Evolutionary conservation across 2,113 vertebrate species (phyloP), one percentile per base, ranked within the genome.

Genomic region (Atractosteus spatula): DNA sequence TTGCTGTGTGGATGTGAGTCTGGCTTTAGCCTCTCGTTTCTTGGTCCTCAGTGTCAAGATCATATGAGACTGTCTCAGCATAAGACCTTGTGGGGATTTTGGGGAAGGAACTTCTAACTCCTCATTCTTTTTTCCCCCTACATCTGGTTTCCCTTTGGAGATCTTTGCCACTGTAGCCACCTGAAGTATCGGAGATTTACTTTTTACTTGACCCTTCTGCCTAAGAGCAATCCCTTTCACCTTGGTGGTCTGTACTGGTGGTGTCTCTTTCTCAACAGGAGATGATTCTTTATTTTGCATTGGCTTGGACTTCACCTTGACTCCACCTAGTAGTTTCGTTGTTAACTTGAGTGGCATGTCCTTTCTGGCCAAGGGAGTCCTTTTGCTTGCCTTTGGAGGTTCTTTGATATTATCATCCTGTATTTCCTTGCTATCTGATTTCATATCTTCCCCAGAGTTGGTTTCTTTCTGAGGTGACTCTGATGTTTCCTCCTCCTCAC

Each of bases 21-120:
- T 81, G 51, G 66, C 75, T 70, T 86, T 81, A 43, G 82, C 61
- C n/a, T 78, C 74, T 78, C 85, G 88, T 44, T 79, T 79, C 72
- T 86, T 93, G 3, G 73, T 69, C 80, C 89, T 90, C 10, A 88
- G 74, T 66, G 69, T 85, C 67, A 86, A 74, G 71, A 86, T 80
- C 5, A 82, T 83, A 71, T 76, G 84, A 59, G 86, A 86, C 55
- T 75, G 84, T 71, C 79, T 81, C 73, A 77, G 79, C 7, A 86
- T 64, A 8, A 79, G 74, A 44, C 71, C 72, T 76, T 82, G 83
- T 1, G 65, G 66, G 17, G 74, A 55, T 79, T 86, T 86, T 42
- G 80, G 80, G 62, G 78, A 4, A 12, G 69, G 56, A 29, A 70
- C 43, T 72, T 54, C 14, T 0, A 1, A 16, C 47, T 78, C 77